A percentile compares a stretch with the other conserved stretches of the same genome.
These are phyloP conservation scores for Helicolenus hilgendorfi DNA, from an alignment of 2,797 vertebrate species.

Conservation along the genomic window DNA sequence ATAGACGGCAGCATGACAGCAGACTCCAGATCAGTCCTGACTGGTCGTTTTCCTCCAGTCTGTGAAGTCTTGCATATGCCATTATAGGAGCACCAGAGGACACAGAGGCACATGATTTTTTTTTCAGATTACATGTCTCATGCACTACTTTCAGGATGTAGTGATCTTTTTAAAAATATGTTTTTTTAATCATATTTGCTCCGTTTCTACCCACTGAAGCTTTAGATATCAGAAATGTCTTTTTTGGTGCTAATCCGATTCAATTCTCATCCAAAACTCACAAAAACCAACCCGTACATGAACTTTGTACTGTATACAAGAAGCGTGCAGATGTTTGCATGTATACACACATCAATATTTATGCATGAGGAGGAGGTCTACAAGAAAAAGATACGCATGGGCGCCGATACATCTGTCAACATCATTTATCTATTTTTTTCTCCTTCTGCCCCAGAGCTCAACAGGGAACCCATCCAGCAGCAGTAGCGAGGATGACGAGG, in stretches of 20 bases:
- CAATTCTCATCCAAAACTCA: not conserved
- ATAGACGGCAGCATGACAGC: too few species aligned
- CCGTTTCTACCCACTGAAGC: too few species aligned
- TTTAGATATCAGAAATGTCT: not conserved
- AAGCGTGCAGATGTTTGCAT: not conserved
- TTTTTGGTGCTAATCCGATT: not conserved
- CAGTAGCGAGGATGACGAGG: slow-evolving; percentile 87
- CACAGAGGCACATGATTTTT: too few species aligned
- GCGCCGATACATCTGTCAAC: not conserved
- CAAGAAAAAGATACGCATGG: not conserved
- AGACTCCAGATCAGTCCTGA: too few species aligned
- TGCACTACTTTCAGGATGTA: too few species aligned
- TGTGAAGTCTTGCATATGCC: too few species aligned
- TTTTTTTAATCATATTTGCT: too few species aligned
- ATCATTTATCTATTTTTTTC: not conserved
- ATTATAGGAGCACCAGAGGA: too few species aligned
- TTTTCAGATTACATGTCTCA: too few species aligned
- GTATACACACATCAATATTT: not conserved
- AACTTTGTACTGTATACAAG: not conserved
- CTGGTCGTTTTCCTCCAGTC: too few species aligned
- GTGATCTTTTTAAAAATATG: too few species aligned
- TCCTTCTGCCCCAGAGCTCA: slow-evolving; percentile 84
- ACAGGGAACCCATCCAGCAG: slow-evolving; percentile 88
- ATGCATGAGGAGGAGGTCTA: not conserved
- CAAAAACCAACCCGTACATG: not conserved